Evolutionary conservation across 2,888 invertebrate genomes (phyloP).

Genomic region (Ormyrus nitidulus): DNA sequence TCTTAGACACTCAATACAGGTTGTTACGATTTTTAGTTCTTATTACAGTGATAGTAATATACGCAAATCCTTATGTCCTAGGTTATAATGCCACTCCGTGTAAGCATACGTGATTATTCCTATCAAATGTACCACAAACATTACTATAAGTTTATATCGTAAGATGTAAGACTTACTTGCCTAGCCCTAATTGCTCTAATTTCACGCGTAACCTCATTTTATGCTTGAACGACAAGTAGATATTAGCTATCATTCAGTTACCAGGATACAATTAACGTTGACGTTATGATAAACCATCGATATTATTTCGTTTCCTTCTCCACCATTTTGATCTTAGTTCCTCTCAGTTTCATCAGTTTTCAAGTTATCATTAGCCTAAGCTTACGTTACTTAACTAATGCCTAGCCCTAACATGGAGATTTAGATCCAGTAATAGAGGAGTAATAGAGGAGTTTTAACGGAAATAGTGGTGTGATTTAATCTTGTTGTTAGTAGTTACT

Average conservation of each 20-base stretch:
- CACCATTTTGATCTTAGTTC: neutral
- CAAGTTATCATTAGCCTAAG: constrained; percentile 17
- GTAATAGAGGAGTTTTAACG: neutral
- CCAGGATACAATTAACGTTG: constrained; percentile 35
- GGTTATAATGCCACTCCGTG: constrained; percentile 50
- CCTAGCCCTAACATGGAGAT: constrained; percentile 40
- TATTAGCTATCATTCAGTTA: constrained; percentile 18
- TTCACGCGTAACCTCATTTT: constrained; percentile 41
- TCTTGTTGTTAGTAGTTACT: constrained; percentile 29
- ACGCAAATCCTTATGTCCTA: constrained; percentile 50
- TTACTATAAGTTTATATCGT: constrained; percentile 36
- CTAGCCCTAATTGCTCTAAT: constrained; percentile 43
- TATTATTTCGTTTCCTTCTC: constrained; percentile 3
- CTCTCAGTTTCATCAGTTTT: constrained; percentile 18
- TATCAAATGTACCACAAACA: constrained; percentile 55
- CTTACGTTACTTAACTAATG: constrained; percentile 30
- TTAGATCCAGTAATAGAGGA: constrained; percentile 25
- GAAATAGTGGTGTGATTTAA: constrained; percentile 32
- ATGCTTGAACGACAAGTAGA: constrained; percentile 42
- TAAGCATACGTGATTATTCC: constrained; percentile 52
- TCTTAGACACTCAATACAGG: constrained; percentile 47
- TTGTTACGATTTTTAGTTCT: constrained; percentile 42
- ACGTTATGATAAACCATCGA: constrained; percentile 32
- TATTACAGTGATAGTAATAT: constrained; percentile 54
- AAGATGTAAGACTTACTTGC: constrained; percentile 37